Evolutionary conservation across 2,888 invertebrate genomes (phyloP), one percentile per base, ranked within the genome.

Genomic region (Dexiosoma caninum): DNA sequence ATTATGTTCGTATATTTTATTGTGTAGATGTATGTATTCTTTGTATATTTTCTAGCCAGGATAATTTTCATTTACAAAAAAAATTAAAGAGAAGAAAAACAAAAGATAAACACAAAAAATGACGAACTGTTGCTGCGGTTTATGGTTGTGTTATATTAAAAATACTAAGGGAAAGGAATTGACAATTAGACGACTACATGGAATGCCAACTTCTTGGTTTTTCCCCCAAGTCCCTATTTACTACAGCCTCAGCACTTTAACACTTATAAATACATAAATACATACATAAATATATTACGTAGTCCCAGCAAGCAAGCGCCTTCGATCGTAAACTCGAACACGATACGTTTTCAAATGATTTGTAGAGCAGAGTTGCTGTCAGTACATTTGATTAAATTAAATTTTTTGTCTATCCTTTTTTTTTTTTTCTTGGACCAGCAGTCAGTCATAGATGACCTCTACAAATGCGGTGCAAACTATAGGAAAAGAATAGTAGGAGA

Each of bases 121-220:
- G 55, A 23, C 79, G 75, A 79, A 79, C 79, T 79, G 79, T 79
- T 79, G 79, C 79, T 75, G 75, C 37, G 79, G 79, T 75, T 75
- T 69, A 66, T 53, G 70, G 75, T 70, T 79, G 53, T 66, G 70
- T 79, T 64, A 46, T 67, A 64, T 62, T 72, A 55, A 72, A 66
- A 44, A n/a, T n/a, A n/a, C n/a, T n/a, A n/a, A n/a, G n/a, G n/a
- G 32, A 12, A 3, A 49, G 42, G 55, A 51, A 72, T n/a, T 32
- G 35, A 40, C 21, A 59, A 59, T 32, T 53, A 70, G 42, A 42
- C 37, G 37, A 55, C 53, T 14, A 62, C 70, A 66, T 64, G 19
- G 21, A 60, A 21, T 27, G 35, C 27, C 16, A 9, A 37, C 12
- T 16, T n/a, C 32, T 12, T 9, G 46, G 2, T 10, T 37, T 10